Evolutionary conservation across 2,888 invertebrate genomes (phyloP).

Genomic region (Agriotes lineatus): DNA sequence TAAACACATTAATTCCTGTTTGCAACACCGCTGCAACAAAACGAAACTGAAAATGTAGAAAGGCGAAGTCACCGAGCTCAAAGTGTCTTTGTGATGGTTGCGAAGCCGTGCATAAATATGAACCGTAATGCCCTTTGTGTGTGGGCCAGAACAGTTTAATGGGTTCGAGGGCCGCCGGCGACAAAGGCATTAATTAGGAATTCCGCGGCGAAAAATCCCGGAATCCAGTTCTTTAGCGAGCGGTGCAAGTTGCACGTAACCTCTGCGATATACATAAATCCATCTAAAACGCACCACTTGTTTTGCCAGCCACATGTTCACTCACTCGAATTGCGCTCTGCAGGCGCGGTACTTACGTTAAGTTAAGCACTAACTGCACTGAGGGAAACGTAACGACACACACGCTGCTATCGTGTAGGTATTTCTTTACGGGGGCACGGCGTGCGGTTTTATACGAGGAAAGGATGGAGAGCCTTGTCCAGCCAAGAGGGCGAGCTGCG

Average conservation of each 20-base stretch:
- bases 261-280: neutral
- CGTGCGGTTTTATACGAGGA: slow-evolving; percentile 33
- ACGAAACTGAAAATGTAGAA: too few species aligned
- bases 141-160: too few species aligned
- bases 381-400: slow-evolving; percentile 25
- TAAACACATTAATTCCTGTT: too few species aligned
- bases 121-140: too few species aligned
- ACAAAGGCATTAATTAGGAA: neutral
- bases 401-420: slow-evolving; percentile 7
- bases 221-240: neutral
- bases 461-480: slow-evolving; percentile 47
- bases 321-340: neutral
- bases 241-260: neutral
- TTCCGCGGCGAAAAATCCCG: too few species aligned
- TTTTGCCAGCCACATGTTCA: slow-evolving; percentile 18
- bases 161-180: too few species aligned
- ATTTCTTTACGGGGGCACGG: slow-evolving; percentile 30
- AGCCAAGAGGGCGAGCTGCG: slow-evolving; percentile 47
- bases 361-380: slow-evolving; percentile 22
- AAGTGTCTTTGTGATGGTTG: too few species aligned
- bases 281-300: slow-evolving; percentile 19
- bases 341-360: slow-evolving; percentile 28
- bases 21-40: too few species aligned
- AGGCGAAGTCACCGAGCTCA: too few species aligned
- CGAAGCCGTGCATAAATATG: too few species aligned